Percentiles rank a stretch among this genome's conserved stretches.
Conservation (phyloP, 2,888 invertebrate genomes). For the Minunthozetes semirufus region DNA sequence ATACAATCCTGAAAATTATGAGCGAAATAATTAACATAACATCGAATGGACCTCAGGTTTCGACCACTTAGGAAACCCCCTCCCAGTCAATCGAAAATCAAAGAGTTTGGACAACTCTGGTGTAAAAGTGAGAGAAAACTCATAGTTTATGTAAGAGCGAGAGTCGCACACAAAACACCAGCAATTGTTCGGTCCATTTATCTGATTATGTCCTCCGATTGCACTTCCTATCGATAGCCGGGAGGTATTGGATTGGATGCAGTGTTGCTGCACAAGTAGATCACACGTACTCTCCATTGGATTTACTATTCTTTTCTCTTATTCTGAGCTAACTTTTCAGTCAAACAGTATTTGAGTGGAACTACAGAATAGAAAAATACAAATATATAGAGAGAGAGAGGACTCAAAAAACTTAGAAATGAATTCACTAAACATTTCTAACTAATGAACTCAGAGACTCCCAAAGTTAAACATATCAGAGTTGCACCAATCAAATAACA, state of each 20-base stretch:
- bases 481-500: neutral
- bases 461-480: neutral
- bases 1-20: too few species aligned
- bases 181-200: slow-evolving; percentile 17
- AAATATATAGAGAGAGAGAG: neutral
- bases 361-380: neutral
- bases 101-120: too few species aligned
- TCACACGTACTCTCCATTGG: neutral
- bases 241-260: too few species aligned
- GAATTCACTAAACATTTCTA: slow-evolving; percentile 18
- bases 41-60: too few species aligned
- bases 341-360: neutral
- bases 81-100: too few species aligned
- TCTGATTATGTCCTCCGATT: slow-evolving; percentile 20
- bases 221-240: neutral
- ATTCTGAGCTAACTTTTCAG: too few species aligned
- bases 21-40: too few species aligned
- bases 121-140: neutral
- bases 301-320: slow-evolving; percentile 2
- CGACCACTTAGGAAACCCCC: too few species aligned
- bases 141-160: neutral
- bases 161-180: neutral
- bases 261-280: neutral
- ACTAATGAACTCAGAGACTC: slow-evolving; percentile 28
- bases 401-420: neutral